These are phyloP conservation scores for Brachionus plicatilis DNA, from an alignment of 1,140 invertebrate genomes.

Conservation along the genomic window DNA sequence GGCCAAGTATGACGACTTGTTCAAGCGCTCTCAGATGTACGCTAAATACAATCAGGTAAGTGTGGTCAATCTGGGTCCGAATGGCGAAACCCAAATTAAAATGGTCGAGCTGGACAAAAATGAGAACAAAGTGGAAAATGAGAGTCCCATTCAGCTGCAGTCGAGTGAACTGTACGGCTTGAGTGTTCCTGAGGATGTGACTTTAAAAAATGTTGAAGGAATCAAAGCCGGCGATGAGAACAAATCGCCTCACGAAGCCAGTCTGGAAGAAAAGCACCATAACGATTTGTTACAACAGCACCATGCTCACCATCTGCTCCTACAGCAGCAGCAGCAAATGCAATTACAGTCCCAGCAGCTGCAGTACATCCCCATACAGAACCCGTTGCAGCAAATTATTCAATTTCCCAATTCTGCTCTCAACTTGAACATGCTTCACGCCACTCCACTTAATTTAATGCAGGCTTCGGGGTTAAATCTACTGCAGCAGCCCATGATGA, in stretches of 20 bases:
- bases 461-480: not conserved
- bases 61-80: not conserved
- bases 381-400: not conserved
- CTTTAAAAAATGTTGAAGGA: not conserved
- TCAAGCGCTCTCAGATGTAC: slow-evolving; percentile 23
- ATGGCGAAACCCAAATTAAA: not conserved
- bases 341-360: not conserved
- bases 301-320: not conserved
- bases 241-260: not conserved
- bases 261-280: not conserved
- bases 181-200: not conserved
- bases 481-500: not conserved
- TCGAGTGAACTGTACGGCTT: not conserved
- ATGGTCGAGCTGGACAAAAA: slow-evolving; percentile 30
- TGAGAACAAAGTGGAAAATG: not conserved
- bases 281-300: not conserved
- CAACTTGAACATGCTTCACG: not conserved
- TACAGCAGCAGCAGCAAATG: not conserved
- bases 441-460: not conserved
- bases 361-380: slow-evolving; percentile 5
- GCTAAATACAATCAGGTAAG: slow-evolving; percentile 27
- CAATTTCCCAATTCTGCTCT: not conserved
- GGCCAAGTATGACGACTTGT: slow-evolving; percentile 31
- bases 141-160: not conserved
- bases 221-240: not conserved